Percentiles rank a stretch among this genome's conserved stretches.
Evolutionary conservation across 1,140 invertebrate genomes (phyloP).

Genomic region (Eufriesea mexicana): DNA sequence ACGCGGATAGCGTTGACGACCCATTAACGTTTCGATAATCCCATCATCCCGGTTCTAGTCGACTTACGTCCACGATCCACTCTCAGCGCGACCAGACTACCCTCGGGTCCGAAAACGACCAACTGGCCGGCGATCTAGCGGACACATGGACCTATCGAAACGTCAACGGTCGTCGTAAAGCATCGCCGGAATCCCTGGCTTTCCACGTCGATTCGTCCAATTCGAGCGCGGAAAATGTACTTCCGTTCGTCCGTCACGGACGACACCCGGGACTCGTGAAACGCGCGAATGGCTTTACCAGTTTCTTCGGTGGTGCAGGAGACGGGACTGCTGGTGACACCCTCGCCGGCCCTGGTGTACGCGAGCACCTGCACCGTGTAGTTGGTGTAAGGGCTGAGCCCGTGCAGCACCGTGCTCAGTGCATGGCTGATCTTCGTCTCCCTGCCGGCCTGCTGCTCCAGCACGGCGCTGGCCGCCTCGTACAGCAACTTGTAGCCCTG

Average conservation of each 20-base stretch:
- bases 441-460: conserved; percentile 78
- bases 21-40: conserved; percentile 25
- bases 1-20: background rate
- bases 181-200: background rate
- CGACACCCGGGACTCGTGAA: too few relatives aligned
- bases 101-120: background rate
- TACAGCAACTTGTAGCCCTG: conserved; percentile 92
- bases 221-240: conserved; percentile 4
- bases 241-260: background rate
- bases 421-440: conserved; percentile 85
- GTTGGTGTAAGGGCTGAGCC: conserved; percentile 87
- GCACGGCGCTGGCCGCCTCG: conserved; percentile 82
- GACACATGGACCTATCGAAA: conserved; percentile 23
- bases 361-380: conserved; percentile 92
- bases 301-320: conserved; percentile 90
- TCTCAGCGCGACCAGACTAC: too few relatives aligned
- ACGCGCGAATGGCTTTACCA: conserved; percentile 73
- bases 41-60: background rate
- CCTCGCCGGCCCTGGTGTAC: conserved; percentile 90
- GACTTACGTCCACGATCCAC: background rate
- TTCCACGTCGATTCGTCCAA: too few relatives aligned
- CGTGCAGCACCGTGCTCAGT: conserved; percentile 84
- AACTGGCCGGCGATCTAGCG: background rate
- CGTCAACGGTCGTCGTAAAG: conserved; percentile 27
- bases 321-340: conserved; percentile 86